Evolutionary conservation across 35 echinoderm and acorn worm species (phyloP), one percentile per base, ranked within the genome.

Genomic region (Ophioderma brevispina): DNA sequence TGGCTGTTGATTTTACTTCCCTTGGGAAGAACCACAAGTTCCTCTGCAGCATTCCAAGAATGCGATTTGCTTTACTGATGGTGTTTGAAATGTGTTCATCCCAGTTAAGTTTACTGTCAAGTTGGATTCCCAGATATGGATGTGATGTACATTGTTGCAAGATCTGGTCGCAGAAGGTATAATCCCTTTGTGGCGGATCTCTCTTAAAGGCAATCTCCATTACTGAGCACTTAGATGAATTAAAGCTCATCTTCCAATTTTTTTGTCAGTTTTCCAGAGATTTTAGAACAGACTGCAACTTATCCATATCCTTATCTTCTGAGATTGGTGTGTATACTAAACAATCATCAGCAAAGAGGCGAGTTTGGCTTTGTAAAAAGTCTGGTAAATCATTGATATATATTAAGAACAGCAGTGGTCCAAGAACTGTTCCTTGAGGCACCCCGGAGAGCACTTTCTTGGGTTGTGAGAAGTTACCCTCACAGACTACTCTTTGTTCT

Each of bases 31-130:
- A 37, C 36, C 37, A 46, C 21, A 91, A 40, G 75, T 77, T 91
- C 36, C 82, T 55, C 31, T 38, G 2, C 31, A 91, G 39, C 36
- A 91, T 77, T 46, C 90, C 82, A 11, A 86, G 43, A 8, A 82
- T 86, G 32, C 31, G 36, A 31, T 79, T 85, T 25, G 82, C 90
- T 79, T 91, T 85, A 36, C n/a, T 32, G 41, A 39, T 39, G n/a
- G n/a, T n/a, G n/a, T n/a, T n/a, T n/a, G n/a, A n/a, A n/a, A n/a
- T n/a, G n/a, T n/a, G n/a, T n/a, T 46, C 39, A 37, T 38, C 55
- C 83, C 55, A 85, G 15, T 33, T 64, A 8, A 85, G 52, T 70
- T 85, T 55, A 18, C 36, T 85, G 34, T 85, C 52, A 70, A 85
- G 31, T 70, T 85, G 42, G 23, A 85, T 43, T 34, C 83, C 83